phyloP scores from a whole-genome alignment of 1,140 invertebrate genomes.

The Oedothorax gibbosus region DNA sequence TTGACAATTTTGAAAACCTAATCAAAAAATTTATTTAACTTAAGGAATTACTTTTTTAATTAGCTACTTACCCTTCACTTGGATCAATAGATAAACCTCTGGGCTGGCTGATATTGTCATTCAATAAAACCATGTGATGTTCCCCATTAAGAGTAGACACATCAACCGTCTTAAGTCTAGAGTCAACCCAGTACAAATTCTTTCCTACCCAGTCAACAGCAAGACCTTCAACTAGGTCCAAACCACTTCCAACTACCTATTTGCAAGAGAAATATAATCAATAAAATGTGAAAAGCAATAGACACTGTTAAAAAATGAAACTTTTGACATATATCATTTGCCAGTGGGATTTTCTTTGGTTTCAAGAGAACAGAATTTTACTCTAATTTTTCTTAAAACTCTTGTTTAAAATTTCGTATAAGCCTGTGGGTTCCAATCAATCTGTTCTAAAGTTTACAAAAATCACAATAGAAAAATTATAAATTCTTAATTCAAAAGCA shows the following conservation, averaged over 20 bases:
- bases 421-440: too few relatives aligned
- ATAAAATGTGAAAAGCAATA: too few relatives aligned
- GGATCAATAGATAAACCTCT: conserved; percentile 95
- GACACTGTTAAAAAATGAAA: too few relatives aligned
- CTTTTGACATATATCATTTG: too few relatives aligned
- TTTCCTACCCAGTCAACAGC: conserved; percentile 96
- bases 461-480: too few relatives aligned
- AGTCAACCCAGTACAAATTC: conserved; percentile 97
- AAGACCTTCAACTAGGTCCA: conserved; percentile 93
- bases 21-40: too few relatives aligned
- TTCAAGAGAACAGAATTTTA: too few relatives aligned
- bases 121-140: conserved; percentile 85
- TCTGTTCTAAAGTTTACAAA: too few relatives aligned
- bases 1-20: background rate
- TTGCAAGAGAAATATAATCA: background rate
- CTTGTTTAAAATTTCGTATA: too few relatives aligned
- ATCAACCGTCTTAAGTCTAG: conserved; percentile 92
- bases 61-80: conserved; percentile 76
- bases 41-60: background rate
- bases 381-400: too few relatives aligned
- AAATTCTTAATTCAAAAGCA: too few relatives aligned
- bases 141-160: conserved; percentile 88
- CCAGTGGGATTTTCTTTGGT: too few relatives aligned
- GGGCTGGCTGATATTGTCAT: conserved; percentile 94
- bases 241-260: conserved; percentile 84